Base-by-base conservation (phyloP, 2,888 invertebrate species). In the Petrolisthes cinctipes region DNA sequence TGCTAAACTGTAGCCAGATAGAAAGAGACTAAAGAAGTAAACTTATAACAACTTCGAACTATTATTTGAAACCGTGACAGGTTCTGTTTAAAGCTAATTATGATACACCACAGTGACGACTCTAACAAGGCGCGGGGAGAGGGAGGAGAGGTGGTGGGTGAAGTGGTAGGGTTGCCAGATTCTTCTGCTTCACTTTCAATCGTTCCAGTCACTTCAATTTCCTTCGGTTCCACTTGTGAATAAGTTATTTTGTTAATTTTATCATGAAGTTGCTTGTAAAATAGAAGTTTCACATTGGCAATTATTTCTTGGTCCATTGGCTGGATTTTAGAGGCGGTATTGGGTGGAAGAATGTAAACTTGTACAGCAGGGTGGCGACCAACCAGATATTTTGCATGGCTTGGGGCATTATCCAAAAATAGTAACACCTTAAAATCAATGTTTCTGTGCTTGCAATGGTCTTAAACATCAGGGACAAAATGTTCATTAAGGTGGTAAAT, bases 221-320 rank as follows among this genome's bases (percentile, higher is more conserved):
- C 61, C 61, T 61, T 61, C 61, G 14, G 61, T 61, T 61, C 61
- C 61, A 61, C 61, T 61, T 61, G 61, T 61, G 61, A 61, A 61
- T 61, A 6, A 61, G 14, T 61, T 61, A 9, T 61, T 61, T 14
- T 6, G 61, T 61, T 61, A n/a, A n/a, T n/a, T n/a, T n/a, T 14
- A 61, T 61, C 61, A 9, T 61, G 6, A 61, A 61, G 61, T 14
- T 51, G 53, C 54, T 79, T 79, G 56, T 79, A 79, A 37, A 14
- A 79, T 6, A 79, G 3, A 37, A 79, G 54, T 17, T 56, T 56
- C 5, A 56, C 54, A 56, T 79, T 56, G 20, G 54, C 20, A 11
- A 79, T 61, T 61, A 80, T 61, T 61, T 80, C 80, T 57, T 80
- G 57, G 20, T 80, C 57, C 14, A 80, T n/a, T 17, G 23, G 56